phyloP scores from a whole-genome alignment of 2,113 vertebrate species.

The Brachypteracias leptosomus region DNA sequence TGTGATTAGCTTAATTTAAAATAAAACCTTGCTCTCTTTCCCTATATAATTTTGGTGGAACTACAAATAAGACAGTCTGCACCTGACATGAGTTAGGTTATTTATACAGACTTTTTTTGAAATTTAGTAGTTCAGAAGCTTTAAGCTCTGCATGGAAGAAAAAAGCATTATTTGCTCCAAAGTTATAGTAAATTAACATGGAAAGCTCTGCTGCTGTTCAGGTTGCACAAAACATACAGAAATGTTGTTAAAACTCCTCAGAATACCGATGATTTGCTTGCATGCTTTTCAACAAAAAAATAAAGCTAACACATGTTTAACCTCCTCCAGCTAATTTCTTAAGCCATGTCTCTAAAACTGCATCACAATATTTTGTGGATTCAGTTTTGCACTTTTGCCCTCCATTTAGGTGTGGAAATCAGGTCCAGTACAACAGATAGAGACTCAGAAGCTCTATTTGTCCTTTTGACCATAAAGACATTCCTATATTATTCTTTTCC shows the following conservation, averaged over 20 bases:
- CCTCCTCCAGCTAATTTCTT: neutral
- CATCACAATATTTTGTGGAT: neutral
- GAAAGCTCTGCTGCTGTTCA: neutral
- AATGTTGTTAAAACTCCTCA: neutral
- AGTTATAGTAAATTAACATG: neutral
- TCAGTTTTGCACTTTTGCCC: neutral
- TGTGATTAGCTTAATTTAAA: conserved; percentile 2
- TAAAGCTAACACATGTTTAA: neutral
- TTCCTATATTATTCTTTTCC: neutral
- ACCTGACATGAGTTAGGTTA: neutral
- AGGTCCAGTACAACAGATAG: neutral
- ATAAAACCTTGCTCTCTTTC: neutral
- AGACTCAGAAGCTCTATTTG: neutral
- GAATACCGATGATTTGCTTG: neutral
- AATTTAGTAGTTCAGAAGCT: conserved; percentile 14
- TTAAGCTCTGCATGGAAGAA: neutral
- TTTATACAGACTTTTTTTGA: neutral
- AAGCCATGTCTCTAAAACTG: neutral
- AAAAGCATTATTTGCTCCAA: neutral
- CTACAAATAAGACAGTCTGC: neutral
- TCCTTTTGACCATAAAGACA: neutral
- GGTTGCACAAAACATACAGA: neutral
- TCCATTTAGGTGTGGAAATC: neutral
- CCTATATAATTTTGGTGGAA: neutral
- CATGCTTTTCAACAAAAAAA: neutral